Evolutionary conservation across 2,113 vertebrate species (phyloP).

Genomic region (Oplegnathus fasciatus): DNA sequence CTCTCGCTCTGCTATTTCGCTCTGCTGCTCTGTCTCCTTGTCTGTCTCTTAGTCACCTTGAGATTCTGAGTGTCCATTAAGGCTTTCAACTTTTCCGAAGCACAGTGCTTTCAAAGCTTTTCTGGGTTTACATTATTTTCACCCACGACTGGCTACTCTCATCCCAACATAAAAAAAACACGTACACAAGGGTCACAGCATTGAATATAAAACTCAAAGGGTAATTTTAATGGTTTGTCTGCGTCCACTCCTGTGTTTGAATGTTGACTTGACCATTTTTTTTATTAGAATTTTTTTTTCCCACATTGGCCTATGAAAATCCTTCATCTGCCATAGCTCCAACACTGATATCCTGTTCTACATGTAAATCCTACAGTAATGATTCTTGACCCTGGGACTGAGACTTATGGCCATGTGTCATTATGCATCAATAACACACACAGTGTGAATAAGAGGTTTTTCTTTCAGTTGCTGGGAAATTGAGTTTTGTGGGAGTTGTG

Average conservation of each 20-base stretch:
- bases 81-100: constrained; percentile 67
- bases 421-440: not conserved
- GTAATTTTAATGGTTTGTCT: constrained; percentile 22
- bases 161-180: constrained; percentile 14
- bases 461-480: not conserved
- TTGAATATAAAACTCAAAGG: constrained; percentile 14
- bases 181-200: constrained; percentile 14
- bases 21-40: constrained; percentile 55
- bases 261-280: not conserved
- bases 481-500: not conserved
- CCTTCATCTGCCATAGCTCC: not conserved
- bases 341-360: not conserved
- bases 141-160: constrained; percentile 44
- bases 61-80: constrained; percentile 74
- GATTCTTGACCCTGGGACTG: constrained; percentile 1
- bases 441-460: constrained; percentile 21
- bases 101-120: constrained; percentile 59
- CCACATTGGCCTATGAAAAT: not conserved
- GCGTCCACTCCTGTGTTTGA: constrained; percentile 8
- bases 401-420: not conserved
- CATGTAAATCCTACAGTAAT: not conserved
- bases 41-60: constrained; percentile 72
- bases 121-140: constrained; percentile 58
- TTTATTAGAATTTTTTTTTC: no score
- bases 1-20: constrained; percentile 23